A percentile compares a stretch with the other conserved stretches of the same genome.
phyloP scores from a whole-genome alignment of 2,888 invertebrate genomes.

The Nemurella pictetii region DNA sequence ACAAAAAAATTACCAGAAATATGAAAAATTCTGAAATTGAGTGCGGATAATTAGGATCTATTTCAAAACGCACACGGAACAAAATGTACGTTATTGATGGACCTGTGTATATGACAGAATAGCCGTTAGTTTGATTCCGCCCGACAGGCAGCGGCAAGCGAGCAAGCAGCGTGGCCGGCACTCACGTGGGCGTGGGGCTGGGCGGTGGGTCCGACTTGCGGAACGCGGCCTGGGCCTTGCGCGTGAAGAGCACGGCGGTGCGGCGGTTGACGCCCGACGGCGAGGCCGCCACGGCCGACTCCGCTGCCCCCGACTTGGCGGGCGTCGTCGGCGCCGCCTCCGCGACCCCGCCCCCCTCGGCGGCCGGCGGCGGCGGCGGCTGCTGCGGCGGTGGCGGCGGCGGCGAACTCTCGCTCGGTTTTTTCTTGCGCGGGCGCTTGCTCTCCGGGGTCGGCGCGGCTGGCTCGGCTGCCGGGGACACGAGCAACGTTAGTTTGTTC shows the following conservation, averaged over 20 bases:
- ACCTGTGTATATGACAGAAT: no score
- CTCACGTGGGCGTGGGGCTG: slow-evolving; percentile 33
- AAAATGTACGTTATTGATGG: no score
- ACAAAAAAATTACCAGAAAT: no score
- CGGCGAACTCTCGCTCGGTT: not conserved
- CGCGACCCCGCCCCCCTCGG: not conserved
- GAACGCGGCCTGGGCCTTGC: slow-evolving; percentile 63
- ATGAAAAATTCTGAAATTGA: no score
- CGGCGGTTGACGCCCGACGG: slow-evolving; percentile 67
- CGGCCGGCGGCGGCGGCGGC: not conserved
- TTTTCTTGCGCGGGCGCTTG: slow-evolving; percentile 26
- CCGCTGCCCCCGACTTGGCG: slow-evolving; percentile 22
- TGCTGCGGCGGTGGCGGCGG: no score
- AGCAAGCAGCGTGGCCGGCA: slow-evolving; percentile 40
- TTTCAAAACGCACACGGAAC: no score
- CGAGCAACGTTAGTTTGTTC: no score
- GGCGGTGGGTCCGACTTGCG: slow-evolving; percentile 46
- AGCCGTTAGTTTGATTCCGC: no score
- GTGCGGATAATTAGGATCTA: no score
- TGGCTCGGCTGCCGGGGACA: slow-evolving; percentile 1
- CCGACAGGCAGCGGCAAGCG: no score
- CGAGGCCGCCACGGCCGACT: slow-evolving; percentile 45
- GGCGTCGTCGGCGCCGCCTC: slow-evolving; percentile 32
- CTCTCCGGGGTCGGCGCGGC: not conserved
- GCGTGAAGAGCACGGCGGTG: slow-evolving; percentile 76